Percentiles rank a stretch among this genome's conserved stretches.
phyloP scores from a whole-genome alignment of 2,113 vertebrate species.

The Macheiramphus alcinus region DNA sequence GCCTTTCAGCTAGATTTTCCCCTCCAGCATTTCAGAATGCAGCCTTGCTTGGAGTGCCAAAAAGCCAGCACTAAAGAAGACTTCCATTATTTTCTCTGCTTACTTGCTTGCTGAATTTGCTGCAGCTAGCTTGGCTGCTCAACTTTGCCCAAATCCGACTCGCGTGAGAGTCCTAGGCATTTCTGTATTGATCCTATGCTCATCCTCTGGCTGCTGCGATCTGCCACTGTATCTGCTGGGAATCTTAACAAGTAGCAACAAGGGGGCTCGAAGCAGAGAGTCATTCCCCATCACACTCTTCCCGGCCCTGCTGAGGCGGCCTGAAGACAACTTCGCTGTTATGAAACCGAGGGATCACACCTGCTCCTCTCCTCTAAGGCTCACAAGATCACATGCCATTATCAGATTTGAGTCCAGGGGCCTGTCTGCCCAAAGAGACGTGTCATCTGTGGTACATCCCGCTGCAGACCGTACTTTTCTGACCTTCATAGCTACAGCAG shows the following conservation, averaged over 20 bases:
- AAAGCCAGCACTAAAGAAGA: not conserved
- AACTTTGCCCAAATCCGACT: not conserved
- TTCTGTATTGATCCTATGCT: not conserved
- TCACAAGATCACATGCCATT: not conserved
- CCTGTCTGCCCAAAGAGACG: not conserved
- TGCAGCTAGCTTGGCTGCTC: not conserved
- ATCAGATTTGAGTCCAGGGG: not conserved
- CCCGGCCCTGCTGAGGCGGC: not conserved
- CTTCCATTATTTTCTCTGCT: not conserved
- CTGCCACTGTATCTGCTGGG: not conserved
- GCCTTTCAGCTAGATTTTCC: not conserved
- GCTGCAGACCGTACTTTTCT: not conserved
- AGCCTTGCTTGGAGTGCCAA: not conserved
- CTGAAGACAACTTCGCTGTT: not conserved
- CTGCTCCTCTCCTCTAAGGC: not conserved
- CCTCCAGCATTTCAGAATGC: not conserved
- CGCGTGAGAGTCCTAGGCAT: not conserved
- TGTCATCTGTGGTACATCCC: not conserved
- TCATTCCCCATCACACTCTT: not conserved
- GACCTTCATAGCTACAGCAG: conserved; percentile 35
- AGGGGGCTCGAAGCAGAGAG: not conserved
- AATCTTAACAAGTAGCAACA: not conserved
- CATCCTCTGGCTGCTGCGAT: not conserved
- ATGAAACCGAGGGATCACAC: not conserved
- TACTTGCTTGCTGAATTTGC: not conserved